Base-by-base conservation (phyloP, 2,797 vertebrate species). In the Syngnathus rostellatus region DNA sequence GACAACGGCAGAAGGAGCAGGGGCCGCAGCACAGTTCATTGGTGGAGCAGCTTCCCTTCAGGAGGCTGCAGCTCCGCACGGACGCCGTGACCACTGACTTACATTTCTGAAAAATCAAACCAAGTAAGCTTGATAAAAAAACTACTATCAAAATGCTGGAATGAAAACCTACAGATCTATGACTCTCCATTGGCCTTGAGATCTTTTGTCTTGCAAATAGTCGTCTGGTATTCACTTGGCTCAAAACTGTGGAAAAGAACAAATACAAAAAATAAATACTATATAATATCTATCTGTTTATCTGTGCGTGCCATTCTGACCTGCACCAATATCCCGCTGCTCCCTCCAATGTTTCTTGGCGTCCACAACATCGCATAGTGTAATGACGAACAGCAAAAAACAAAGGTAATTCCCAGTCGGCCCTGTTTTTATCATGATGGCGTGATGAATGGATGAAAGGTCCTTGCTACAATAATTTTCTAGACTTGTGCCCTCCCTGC, bases 1-100 rank as follows among this genome's bases (percentile, higher is more conserved):
- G 92, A 80, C 96, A 97, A 88, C 92, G 95, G 81, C 95, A 98
- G 51, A 91, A 92, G 69, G 94, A 90, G 0, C 95, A 97, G 16
- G 93, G 92, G 74, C 94, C 93, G 0, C 96, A 98, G 87, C 95
- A 98, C 6, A 91, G 81, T 62, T 89, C 69, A 0, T 92, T 88
- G n/a, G 89, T 81, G 0, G 93, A 89, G 80, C 95, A 98, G 74
- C 81, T 92, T 70, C 95, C 95, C 67, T 91, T 92, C 38, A 94
- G 80, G 16, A 90, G 88, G 53, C 93, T 85, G 0, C 96, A 98
- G 76, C 92, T 92, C 0, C 91, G 91, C 0, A 82, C 89, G 0
- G 93, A 91, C 2, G 58, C 58, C 54, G 54, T 0, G 0, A 37
- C 14, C 45, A 68, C 68, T 0, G 68, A 53, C 58, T 72, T 84